Conservation (phyloP, 1,140 invertebrate genomes). For the Micrasema minimum region DNA sequence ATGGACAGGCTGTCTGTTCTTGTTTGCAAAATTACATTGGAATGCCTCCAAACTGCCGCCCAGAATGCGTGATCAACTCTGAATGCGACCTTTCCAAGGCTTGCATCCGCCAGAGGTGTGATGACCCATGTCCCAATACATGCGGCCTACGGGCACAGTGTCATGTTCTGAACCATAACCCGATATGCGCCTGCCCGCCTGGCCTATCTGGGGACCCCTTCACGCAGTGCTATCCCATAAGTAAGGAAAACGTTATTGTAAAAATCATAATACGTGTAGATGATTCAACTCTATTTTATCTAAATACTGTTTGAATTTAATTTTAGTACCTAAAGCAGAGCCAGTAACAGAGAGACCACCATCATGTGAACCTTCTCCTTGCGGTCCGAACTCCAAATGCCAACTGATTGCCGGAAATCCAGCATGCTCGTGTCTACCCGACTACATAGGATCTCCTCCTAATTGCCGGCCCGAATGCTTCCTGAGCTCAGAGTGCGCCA, state of each 20-base stretch:
- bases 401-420: conserved; percentile 76
- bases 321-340: conserved; percentile 57
- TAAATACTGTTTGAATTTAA: not conserved
- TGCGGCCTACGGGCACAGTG: conserved; percentile 81
- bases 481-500: conserved; percentile 78
- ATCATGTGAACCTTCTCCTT: conserved; percentile 81
- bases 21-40: conserved; percentile 78
- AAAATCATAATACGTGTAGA: too few relatives aligned
- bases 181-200: conserved; percentile 76
- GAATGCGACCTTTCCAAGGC: conserved; percentile 77
- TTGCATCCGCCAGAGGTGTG: conserved; percentile 82
- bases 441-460: conserved; percentile 80
- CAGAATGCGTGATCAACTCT: conserved; percentile 80
- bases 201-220: conserved; percentile 83
- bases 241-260: conserved; percentile 54
- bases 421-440: conserved; percentile 80
- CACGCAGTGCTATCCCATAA: conserved; percentile 65
- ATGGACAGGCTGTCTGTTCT: conserved; percentile 79
- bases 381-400: conserved; percentile 84
- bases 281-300: too few relatives aligned
- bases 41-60: conserved; percentile 77
- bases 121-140: conserved; percentile 80
- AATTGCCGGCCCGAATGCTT: conserved; percentile 80
- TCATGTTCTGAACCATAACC: conserved; percentile 74
- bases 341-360: conserved; percentile 71